Conservation (phyloP, 1,140 invertebrate species). For the Drosophila subpulchrella region DNA sequence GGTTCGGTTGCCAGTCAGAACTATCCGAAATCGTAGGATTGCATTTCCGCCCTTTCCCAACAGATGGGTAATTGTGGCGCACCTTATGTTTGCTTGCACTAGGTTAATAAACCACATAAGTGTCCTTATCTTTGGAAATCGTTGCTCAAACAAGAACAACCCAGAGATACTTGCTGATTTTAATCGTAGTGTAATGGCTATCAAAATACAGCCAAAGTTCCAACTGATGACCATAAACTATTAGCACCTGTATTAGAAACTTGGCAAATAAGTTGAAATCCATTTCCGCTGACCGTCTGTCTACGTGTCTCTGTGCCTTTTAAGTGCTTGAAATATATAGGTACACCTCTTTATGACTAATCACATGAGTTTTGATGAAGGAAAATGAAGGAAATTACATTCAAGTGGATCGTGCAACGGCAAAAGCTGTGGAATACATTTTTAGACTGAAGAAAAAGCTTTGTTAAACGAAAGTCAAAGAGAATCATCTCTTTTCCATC, state of each 20-base stretch:
- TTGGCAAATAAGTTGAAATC: constrained; percentile 5
- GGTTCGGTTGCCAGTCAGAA: not conserved
- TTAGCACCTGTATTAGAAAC: constrained; percentile 3
- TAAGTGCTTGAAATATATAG: constrained; percentile 11
- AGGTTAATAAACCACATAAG: no score
- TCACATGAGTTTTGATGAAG: not conserved
- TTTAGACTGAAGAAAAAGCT: constrained; percentile 1
- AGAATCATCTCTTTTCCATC: not conserved
- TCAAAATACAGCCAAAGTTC: not conserved
- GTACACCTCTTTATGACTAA: constrained; percentile 24
- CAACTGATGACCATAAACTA: not conserved
- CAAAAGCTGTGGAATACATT: constrained; percentile 9
- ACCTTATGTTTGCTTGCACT: constrained; percentile 10
- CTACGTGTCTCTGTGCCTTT: constrained; percentile 16
- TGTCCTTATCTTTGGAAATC: not conserved
- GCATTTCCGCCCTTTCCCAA: constrained; percentile 32
- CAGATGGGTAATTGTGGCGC: not conserved
- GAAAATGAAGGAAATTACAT: constrained; percentile 18
- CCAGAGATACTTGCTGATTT: not conserved
- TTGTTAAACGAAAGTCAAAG: not conserved
- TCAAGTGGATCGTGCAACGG: constrained; percentile 20
- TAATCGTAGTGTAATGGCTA: not conserved
- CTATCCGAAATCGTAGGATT: not conserved
- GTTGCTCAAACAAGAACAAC: constrained; percentile 11
- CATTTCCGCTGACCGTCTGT: constrained; percentile 15